Base-by-base conservation (phyloP, 2,113 vertebrate genomes). In the Paramisgurnus dabryanus region DNA sequence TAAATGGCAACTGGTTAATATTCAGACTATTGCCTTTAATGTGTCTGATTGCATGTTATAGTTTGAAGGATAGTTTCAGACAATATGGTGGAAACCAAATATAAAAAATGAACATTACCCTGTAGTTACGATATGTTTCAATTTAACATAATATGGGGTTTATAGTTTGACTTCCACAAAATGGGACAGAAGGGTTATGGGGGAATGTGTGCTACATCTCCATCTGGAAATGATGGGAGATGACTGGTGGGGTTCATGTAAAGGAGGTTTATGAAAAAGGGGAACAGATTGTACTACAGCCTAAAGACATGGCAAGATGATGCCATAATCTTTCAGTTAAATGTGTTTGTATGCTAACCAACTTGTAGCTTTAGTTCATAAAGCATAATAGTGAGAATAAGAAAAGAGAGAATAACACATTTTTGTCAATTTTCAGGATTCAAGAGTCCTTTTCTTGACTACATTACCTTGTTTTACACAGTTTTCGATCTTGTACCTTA, bases 271-370 rank as follows among this genome's bases (percentile, higher is more conserved):
- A 60, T 67, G 9, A 13, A 67, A 61, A 84, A 49, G 66, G 40
- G 34, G 88, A 91, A 88, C 92, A 93, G 92, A 90, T 92, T 91
- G 89, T 17, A 70, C 68, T 73, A 78, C 80, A 84, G 91, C 92
- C 90, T 86, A 78, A 80, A 88, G 91, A 86, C 87, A 91, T 90
- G 87, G 84, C 83, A 83, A 68, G 47, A 78, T 82, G 27, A 34
- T 34, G 27, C 27, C 84, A 70, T 64, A 75, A 34, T 61, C 86
- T 47, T 43, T 77, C 39, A 58, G 71, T 77, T 88, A 67, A 80
- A 70, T 61, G 65, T 45, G 34, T 8, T 66, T 49, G 40, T 58
- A 7, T 58, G 11, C 43, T 15, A 55, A 12, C 12, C 18, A 65
- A 18, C 9, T n/a, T 80, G 43, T 15, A 58, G 67, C 41, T 22